phyloP scores from a whole-genome alignment of 2,113 vertebrate genomes.

The Muntiacus reevesi region DNA sequence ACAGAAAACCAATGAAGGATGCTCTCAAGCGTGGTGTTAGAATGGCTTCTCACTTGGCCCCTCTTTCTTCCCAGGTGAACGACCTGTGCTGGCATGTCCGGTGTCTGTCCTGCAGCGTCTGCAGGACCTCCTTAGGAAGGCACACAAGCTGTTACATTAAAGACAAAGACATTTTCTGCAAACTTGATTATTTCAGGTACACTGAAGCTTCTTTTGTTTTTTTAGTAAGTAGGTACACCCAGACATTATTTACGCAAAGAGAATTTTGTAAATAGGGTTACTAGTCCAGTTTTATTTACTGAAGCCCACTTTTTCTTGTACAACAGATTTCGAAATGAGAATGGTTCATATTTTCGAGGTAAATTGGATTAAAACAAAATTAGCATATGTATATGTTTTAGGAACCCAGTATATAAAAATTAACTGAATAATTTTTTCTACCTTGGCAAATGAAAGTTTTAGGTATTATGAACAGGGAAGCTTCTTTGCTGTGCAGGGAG shows the following conservation, averaged over 20 bases:
- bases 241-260: not conserved
- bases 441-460: not conserved
- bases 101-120: slow-evolving; percentile 97
- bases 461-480: not conserved
- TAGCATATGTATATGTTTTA: not conserved
- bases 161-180: slow-evolving; percentile 98
- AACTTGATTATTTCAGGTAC: slow-evolving; percentile 99
- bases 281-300: not conserved
- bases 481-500: not conserved
- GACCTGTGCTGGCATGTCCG: slow-evolving; percentile 98
- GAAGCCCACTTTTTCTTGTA: not conserved
- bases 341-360: not conserved
- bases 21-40: not conserved
- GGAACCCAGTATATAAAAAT: not conserved
- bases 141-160: slow-evolving; percentile 98
- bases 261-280: not conserved
- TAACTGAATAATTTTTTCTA: not conserved
- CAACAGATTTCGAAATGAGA: not conserved
- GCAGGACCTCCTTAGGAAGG: slow-evolving; percentile 93
- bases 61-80: slow-evolving; percentile 86
- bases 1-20: not conserved
- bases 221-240: not conserved
- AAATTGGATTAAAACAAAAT: slow-evolving; percentile 3
- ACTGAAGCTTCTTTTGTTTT: not conserved
- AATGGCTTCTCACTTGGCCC: not conserved